Evolutionary conservation across 2,113 vertebrate species (phyloP).

Genomic region (Tetrao urogallus): DNA sequence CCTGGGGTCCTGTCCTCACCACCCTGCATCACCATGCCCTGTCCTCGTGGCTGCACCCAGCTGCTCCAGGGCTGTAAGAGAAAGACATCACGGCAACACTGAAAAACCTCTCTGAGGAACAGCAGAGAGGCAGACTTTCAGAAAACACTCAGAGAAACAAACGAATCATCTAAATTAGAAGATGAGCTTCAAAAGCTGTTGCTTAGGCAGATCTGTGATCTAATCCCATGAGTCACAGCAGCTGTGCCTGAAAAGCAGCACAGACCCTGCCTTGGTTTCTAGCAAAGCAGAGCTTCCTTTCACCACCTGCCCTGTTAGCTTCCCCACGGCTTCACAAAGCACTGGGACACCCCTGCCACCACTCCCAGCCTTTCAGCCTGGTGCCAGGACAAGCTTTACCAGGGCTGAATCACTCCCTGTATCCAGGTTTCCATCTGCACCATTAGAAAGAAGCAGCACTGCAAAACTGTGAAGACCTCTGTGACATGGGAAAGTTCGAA

Average conservation of each 20-base stretch:
- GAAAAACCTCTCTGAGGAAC: background rate
- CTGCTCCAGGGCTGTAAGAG: background rate
- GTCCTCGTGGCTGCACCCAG: accelerated
- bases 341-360: background rate
- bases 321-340: background rate
- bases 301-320: background rate
- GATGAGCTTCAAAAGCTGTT: background rate
- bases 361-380: background rate
- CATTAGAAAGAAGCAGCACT: background rate
- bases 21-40: background rate
- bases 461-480: background rate
- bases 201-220: background rate
- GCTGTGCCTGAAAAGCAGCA: conserved; percentile 40
- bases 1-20: background rate
- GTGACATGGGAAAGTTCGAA: background rate
- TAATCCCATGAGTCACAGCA: conserved; percentile 7
- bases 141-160: background rate
- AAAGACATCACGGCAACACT: accelerated
- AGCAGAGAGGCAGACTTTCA: background rate
- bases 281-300: background rate
- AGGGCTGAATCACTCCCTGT: background rate
- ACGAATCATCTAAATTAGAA: background rate
- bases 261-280: background rate
- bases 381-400: background rate
- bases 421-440: background rate